These are phyloP conservation scores for Dendropsophus ebraccatus DNA, from an alignment of 2,113 vertebrate species.

Conservation along the genomic window DNA sequence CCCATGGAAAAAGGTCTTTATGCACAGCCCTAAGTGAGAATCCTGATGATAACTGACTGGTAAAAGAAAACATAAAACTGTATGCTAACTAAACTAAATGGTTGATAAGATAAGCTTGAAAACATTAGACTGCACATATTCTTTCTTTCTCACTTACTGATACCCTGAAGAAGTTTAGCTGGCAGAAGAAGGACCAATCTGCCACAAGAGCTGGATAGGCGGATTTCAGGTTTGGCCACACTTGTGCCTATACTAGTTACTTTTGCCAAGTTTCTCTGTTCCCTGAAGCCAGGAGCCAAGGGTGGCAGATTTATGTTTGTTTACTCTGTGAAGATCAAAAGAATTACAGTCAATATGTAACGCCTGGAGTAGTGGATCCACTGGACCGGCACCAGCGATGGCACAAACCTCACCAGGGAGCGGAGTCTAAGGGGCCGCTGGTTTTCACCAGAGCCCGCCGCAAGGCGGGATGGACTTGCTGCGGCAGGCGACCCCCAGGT, in stretches of 20 bases:
- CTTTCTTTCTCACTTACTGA: neutral
- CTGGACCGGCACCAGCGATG: too few relatives aligned
- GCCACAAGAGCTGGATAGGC: neutral
- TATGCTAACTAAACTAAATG: neutral
- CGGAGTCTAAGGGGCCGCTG: too few relatives aligned
- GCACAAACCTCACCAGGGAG: too few relatives aligned
- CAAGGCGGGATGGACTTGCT: too few relatives aligned
- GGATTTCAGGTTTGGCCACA: neutral
- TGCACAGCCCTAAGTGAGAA: too few relatives aligned
- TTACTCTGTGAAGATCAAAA: neutral
- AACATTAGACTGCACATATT: neutral
- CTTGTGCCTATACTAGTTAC: neutral
- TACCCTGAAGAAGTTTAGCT: neutral
- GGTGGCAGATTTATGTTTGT: slow-evolving; percentile 7
- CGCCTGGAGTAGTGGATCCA: too few relatives aligned
- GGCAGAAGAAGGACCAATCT: neutral
- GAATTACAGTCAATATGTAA: neutral
- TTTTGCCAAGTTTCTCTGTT: neutral
- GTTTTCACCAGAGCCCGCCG: too few relatives aligned
- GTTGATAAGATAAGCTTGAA: neutral
- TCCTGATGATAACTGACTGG: neutral
- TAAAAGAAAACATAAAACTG: neutral
- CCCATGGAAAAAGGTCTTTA: too few relatives aligned
- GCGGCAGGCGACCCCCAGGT: too few relatives aligned
- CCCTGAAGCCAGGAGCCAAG: neutral